phyloP scores from a whole-genome alignment of 1,140 invertebrate species.

The Drosophila littoralis region DNA sequence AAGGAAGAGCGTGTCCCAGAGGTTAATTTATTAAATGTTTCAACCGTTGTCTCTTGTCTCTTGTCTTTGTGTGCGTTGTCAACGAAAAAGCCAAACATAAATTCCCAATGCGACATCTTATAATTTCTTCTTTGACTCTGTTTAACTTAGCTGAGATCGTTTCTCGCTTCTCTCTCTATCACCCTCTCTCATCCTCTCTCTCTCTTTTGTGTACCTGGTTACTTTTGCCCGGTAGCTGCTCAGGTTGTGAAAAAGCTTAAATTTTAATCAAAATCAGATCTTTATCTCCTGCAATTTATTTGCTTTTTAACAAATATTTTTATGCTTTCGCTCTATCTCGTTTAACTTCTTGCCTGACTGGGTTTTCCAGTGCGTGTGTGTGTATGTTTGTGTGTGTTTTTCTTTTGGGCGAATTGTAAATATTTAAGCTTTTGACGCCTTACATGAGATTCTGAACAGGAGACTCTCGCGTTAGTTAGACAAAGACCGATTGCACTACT shows the following conservation, averaged over 20 bases:
- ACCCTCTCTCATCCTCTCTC: conserved; percentile 10
- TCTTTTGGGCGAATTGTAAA: conserved; percentile 60
- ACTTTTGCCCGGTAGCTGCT: conserved; percentile 64
- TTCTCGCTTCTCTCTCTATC: conserved; percentile 2
- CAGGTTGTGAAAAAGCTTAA: conserved; percentile 82
- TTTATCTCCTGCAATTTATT: conserved; percentile 78
- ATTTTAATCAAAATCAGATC: conserved; percentile 83
- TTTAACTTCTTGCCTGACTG: conserved; percentile 15
- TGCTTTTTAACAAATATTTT: conserved; percentile 80
- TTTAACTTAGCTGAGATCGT: conserved; percentile 5
- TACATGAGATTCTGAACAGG: conserved; percentile 44
- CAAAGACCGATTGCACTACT: conserved; percentile 59
- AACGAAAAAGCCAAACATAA: conserved; percentile 63
- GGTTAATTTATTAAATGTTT: conserved; percentile 76
- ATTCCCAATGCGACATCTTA: conserved; percentile 72
- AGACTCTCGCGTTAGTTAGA: conserved; percentile 13
- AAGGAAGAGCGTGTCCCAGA: conserved; percentile 44
- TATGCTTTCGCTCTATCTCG: conserved; percentile 61
- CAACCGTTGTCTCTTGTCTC: conserved; percentile 31
- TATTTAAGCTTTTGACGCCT: conserved; percentile 83
- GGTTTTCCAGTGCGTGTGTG: neutral
- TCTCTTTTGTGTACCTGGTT: conserved; percentile 1
- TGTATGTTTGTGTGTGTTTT: conserved; percentile 8
- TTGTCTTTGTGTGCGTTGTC: conserved; percentile 39
- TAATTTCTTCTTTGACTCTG: conserved; percentile 60